These are phyloP conservation scores for Drosophila algonquin DNA, from an alignment of 2,888 invertebrate species.

Conservation along the genomic window DNA sequence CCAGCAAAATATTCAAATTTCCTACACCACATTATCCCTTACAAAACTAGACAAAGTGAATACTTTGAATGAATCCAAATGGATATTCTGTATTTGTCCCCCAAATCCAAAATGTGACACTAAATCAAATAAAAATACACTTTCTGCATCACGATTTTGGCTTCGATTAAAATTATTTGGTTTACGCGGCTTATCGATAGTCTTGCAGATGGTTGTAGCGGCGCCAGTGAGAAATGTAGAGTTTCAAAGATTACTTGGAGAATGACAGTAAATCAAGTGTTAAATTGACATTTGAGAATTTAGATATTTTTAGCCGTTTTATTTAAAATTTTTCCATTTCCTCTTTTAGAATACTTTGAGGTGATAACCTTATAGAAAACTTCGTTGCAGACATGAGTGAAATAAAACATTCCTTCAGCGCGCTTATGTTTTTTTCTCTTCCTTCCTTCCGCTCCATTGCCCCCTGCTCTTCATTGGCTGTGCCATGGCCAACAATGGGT, in stretches of 20 bases:
- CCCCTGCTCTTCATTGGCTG: slow-evolving; percentile 35
- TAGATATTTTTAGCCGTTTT: too few species aligned
- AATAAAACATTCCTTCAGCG: not conserved
- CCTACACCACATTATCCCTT: too few species aligned
- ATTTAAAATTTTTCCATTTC: too few species aligned
- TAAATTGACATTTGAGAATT: not conserved
- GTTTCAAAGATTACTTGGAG: too few species aligned
- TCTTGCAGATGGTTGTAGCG: not conserved
- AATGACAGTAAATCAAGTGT: not conserved
- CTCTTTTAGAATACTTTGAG: not conserved
- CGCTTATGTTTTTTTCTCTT: not conserved
- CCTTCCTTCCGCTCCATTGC: not conserved
- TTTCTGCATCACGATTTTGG: not conserved
- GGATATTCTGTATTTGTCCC: too few species aligned
- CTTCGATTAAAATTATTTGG: not conserved
- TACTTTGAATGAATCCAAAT: too few species aligned
- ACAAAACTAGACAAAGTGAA: too few species aligned
- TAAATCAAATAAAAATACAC: not conserved
- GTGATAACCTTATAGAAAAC: not conserved
- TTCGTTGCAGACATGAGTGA: too few species aligned
- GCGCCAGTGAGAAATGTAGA: not conserved
- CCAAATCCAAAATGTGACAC: not conserved
- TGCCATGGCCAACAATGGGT: slow-evolving; percentile 36
- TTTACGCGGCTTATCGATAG: not conserved
- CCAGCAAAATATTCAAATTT: too few species aligned